Evolutionary conservation across 2,797 vertebrate species (phyloP).

Genomic region (Chaunax sp.): DNA sequence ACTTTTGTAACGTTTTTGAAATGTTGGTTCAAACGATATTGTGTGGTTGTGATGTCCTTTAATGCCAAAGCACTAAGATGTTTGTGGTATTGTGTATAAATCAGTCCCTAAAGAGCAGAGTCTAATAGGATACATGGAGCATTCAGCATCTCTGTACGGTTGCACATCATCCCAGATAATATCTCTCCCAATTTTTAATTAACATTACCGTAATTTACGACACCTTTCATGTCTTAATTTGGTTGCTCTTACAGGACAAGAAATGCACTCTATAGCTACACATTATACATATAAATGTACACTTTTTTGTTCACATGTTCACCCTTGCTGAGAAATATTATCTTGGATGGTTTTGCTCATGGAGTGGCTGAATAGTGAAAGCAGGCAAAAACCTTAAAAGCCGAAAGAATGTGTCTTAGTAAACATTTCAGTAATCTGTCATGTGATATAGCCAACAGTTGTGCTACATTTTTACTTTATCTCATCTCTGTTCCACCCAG

Average conservation of each 20-base stretch:
- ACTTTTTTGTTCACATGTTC: neutral
- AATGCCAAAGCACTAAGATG: slow-evolving; percentile 27
- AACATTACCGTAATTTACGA: neutral
- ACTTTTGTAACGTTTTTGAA: slow-evolving; percentile 37
- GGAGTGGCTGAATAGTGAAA: slow-evolving; percentile 40
- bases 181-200: slow-evolving; percentile 30
- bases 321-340: slow-evolving; percentile 47
- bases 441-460: slow-evolving; percentile 29
- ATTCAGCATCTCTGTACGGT: slow-evolving; percentile 44
- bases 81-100: slow-evolving; percentile 43
- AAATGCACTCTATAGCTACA: no score
- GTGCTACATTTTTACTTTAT: slow-evolving; percentile 11
- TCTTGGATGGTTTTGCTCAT: slow-evolving; percentile 42
- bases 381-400: neutral
- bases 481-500: slow-evolving; percentile 14
- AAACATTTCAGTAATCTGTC: slow-evolving; percentile 6
- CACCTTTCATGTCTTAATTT: neutral
- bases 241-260: neutral
- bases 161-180: slow-evolving; percentile 51
- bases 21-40: slow-evolving; percentile 27
- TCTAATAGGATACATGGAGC: neutral
- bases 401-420: slow-evolving; percentile 28
- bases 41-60: slow-evolving; percentile 31
- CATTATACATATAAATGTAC: no score
- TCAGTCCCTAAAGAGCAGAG: slow-evolving; percentile 10